Conservation (phyloP, 2,797 vertebrate genomes). For the Lagocephalus sceleratus region DNA sequence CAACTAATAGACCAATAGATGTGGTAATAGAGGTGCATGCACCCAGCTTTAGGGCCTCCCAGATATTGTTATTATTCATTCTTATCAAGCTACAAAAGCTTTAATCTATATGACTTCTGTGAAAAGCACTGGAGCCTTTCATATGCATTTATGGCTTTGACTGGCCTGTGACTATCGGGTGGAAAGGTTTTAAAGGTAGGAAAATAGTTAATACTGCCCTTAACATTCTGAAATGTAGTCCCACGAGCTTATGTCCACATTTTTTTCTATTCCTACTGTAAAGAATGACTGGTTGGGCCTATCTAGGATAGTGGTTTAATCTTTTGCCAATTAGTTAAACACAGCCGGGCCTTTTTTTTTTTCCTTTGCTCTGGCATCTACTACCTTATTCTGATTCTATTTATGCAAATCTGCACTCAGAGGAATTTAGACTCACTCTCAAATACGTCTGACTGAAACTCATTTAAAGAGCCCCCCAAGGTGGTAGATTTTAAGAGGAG, state of each 20-base stretch:
- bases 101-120: too few relatives aligned
- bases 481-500: slow-evolving; percentile 45
- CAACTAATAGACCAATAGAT: too few relatives aligned
- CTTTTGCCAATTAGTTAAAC: slow-evolving; percentile 51
- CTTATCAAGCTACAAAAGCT: not conserved
- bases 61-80: too few relatives aligned
- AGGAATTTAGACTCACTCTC: slow-evolving; percentile 51
- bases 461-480: slow-evolving; percentile 62
- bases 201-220: not conserved
- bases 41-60: too few relatives aligned
- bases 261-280: slow-evolving; percentile 27
- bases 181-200: slow-evolving; percentile 11
- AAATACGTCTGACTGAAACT: slow-evolving; percentile 58
- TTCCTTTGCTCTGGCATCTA: slow-evolving; percentile 35
- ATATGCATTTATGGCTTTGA: not conserved
- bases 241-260: slow-evolving; percentile 38
- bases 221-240: slow-evolving; percentile 19
- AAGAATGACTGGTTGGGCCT: slow-evolving; percentile 7
- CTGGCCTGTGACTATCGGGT: slow-evolving; percentile 4
- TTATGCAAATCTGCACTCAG: slow-evolving; percentile 66
- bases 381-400: slow-evolving; percentile 59
- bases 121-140: too few relatives aligned
- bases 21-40: too few relatives aligned
- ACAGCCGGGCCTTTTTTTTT: slow-evolving; percentile 44
- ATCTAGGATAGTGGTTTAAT: slow-evolving; percentile 50